These are phyloP conservation scores for Dynastes hyllus DNA, from an alignment of 2,888 invertebrate species.

Conservation along the genomic window DNA sequence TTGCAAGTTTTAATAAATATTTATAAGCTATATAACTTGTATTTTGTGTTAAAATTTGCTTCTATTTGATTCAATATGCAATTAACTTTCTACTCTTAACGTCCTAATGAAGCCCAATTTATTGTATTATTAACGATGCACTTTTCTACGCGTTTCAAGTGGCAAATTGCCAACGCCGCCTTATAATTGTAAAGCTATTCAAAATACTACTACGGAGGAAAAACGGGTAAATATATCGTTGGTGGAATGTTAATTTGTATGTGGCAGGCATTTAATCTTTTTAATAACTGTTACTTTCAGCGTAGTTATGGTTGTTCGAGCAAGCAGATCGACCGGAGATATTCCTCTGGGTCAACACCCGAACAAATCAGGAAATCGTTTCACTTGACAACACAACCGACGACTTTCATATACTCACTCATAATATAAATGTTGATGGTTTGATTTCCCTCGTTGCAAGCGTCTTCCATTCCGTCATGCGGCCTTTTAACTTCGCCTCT, in stretches of 20 bases:
- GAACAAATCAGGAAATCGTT: constrained; percentile 41
- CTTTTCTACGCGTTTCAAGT: neutral
- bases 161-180: neutral
- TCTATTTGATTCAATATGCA: no score
- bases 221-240: neutral
- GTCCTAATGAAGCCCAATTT: no score
- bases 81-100: no score
- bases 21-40: no score
- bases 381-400: constrained; percentile 35
- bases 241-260: constrained; percentile 16
- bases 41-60: no score
- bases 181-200: neutral
- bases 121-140: no score
- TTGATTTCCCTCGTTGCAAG: neutral
- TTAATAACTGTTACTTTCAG: constrained; percentile 22
- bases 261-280: constrained; percentile 5
- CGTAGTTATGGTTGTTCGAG: neutral
- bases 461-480: neutral
- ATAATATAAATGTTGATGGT: constrained; percentile 2
- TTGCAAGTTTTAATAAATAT: no score
- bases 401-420: constrained; percentile 22
- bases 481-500: neutral
- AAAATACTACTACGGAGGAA: neutral
- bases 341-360: constrained; percentile 32
- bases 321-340: constrained; percentile 7